Evolutionary conservation across 2,888 invertebrate species (phyloP).

Genomic region (Cylindroiulus punctatus): DNA sequence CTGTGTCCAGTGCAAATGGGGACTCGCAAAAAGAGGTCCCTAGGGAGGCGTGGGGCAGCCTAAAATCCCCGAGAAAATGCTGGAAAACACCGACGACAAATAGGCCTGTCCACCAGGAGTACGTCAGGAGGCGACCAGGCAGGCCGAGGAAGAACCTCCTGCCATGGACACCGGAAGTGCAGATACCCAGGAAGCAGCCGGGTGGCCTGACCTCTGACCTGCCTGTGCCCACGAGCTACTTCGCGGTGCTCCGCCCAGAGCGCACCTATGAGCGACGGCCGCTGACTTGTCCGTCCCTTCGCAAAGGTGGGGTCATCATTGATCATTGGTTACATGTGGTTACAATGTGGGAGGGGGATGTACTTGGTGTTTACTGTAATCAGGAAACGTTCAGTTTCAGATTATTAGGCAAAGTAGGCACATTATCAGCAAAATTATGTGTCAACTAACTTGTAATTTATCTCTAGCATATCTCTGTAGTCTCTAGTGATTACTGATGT

Average conservation of each 20-base stretch:
- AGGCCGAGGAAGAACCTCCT: too few relatives aligned
- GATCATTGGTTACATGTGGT: too few relatives aligned
- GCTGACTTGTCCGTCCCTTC: not conserved
- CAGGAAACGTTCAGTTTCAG: too few relatives aligned
- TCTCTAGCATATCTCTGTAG: too few relatives aligned
- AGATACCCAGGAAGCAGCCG: not conserved
- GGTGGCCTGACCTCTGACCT: not conserved
- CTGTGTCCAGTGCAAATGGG: not conserved
- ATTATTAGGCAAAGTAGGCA: too few relatives aligned
- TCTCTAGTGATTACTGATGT: too few relatives aligned
- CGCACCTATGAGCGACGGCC: not conserved
- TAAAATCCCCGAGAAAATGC: not conserved
- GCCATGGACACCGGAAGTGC: not conserved
- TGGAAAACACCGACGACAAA: not conserved
- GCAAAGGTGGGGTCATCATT: not conserved
- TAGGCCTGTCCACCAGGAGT: not conserved
- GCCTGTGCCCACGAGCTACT: not conserved
- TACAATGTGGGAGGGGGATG: too few relatives aligned
- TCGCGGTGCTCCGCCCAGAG: not conserved
- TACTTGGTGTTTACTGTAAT: too few relatives aligned
- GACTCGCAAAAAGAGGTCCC: not conserved
- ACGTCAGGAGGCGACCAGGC: not conserved
- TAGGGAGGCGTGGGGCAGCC: not conserved
- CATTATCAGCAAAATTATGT: too few relatives aligned
- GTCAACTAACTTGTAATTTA: too few relatives aligned